Percentiles rank a stretch among this genome's conserved stretches.
Evolutionary conservation across 1,140 invertebrate species (phyloP).

Genomic region (Cotesia chilonis): DNA sequence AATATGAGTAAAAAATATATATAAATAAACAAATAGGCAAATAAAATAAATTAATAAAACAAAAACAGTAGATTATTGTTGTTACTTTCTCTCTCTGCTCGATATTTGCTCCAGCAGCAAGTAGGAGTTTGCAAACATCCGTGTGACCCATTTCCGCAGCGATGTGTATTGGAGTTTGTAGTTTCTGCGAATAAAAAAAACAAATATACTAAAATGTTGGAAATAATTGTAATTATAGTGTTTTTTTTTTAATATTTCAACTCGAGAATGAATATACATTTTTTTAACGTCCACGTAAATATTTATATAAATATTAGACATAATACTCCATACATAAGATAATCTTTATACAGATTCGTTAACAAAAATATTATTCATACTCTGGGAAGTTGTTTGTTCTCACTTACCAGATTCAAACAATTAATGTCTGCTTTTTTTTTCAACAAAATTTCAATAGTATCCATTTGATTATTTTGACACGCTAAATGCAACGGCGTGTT

Average conservation of each 20-base stretch:
- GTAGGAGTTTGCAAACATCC: conserved; percentile 73
- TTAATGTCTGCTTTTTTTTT: conserved; percentile 77
- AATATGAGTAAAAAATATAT: not conserved
- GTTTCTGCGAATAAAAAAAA: conserved; percentile 60
- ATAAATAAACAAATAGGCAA: conserved; percentile 22
- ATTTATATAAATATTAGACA: not conserved
- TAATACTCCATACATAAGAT: too few species aligned
- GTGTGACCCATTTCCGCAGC: conserved; percentile 75
- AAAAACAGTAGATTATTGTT: not conserved
- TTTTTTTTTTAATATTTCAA: not conserved
- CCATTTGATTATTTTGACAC: conserved; percentile 75
- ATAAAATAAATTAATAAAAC: conserved; percentile 15
- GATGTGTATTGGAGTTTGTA: conserved; percentile 76
- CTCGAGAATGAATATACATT: not conserved
- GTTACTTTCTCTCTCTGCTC: conserved; percentile 72
- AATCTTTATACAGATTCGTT: too few species aligned
- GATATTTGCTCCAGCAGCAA: conserved; percentile 73
- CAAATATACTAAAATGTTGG: not conserved
- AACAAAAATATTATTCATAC: not conserved
- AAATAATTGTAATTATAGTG: conserved; percentile 7
- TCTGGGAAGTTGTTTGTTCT: not conserved
- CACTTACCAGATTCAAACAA: conserved; percentile 76
- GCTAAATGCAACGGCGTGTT: conserved; percentile 82
- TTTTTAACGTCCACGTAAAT: not conserved
- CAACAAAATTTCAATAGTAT: conserved; percentile 77